These are phyloP conservation scores for Lottia scabra DNA, from an alignment of 2,888 invertebrate genomes.

Conservation along the genomic window DNA sequence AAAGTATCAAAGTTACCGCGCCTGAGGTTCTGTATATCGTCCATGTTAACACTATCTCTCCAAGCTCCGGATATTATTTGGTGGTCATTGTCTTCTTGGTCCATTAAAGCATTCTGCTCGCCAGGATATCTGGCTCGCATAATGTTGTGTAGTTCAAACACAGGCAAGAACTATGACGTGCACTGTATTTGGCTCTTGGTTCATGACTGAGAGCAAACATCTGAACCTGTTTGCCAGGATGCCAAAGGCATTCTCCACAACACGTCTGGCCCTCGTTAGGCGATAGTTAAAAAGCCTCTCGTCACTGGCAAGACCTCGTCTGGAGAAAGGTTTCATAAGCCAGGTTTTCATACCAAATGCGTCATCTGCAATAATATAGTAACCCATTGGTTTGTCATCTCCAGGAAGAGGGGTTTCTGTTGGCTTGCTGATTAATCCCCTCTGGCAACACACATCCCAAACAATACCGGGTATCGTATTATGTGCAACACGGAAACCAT, in stretches of 20 bases:
- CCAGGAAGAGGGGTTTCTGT: slow-evolving; percentile 19
- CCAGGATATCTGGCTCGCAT: background rate
- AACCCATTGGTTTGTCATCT: slow-evolving; percentile 20
- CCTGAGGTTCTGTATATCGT: too few species aligned
- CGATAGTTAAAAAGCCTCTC: slow-evolving; percentile 26
- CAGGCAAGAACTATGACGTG: background rate
- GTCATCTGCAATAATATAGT: too few species aligned
- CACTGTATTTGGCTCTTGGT: slow-evolving; percentile 10
- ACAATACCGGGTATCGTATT: too few species aligned
- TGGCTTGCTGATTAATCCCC: slow-evolving; percentile 23
- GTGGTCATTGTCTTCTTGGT: background rate
- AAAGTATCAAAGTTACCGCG: slow-evolving; percentile 20
- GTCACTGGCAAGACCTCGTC: slow-evolving; percentile 15
- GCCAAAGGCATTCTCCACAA: too few species aligned
- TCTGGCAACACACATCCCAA: too few species aligned
- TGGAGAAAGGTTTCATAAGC: slow-evolving; percentile 35
- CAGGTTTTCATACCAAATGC: slow-evolving; percentile 28
- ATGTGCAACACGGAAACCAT: too few species aligned
- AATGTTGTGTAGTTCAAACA: background rate
- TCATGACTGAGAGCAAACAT: slow-evolving; percentile 10
- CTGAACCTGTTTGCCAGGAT: slow-evolving; percentile 6
- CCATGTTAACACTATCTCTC: slow-evolving; percentile 14
- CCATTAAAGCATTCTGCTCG: too few species aligned
- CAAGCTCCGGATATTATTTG: background rate
- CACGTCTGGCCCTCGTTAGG: background rate